phyloP scores from a whole-genome alignment of 1,140 invertebrate species.

The Diabrotica virgifera region DNA sequence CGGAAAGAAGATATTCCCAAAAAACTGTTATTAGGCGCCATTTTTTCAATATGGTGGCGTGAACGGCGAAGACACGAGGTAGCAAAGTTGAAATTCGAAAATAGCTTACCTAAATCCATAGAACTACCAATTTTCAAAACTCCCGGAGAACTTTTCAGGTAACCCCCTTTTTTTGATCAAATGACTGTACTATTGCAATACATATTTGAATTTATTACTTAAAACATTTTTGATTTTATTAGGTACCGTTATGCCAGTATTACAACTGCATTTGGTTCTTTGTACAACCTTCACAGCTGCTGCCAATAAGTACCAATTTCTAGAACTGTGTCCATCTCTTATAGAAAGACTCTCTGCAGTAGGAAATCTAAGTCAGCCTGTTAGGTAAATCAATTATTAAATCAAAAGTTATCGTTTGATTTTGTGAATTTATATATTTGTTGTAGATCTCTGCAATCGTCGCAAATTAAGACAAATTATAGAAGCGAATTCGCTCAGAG shows the following conservation, averaged over 20 bases:
- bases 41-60: too few species aligned
- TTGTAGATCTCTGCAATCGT: constrained; percentile 55
- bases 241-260: constrained; percentile 60
- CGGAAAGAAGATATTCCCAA: too few species aligned
- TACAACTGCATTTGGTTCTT: constrained; percentile 65
- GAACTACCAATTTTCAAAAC: too few species aligned
- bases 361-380: constrained; percentile 63
- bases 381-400: constrained; percentile 51
- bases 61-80: too few species aligned
- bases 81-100: too few species aligned
- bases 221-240: constrained; percentile 35
- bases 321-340: constrained; percentile 65
- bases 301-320: constrained; percentile 69
- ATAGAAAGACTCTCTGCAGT: constrained; percentile 63
- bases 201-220: background rate
- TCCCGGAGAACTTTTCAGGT: too few species aligned
- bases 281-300: constrained; percentile 66
- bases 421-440: too few species aligned
- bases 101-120: too few species aligned
- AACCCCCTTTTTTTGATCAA: too few species aligned
- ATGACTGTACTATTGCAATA: background rate
- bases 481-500: constrained; percentile 61
- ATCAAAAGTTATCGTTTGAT: background rate
- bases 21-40: too few species aligned
- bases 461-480: constrained; percentile 62